Base-by-base conservation (phyloP, 2,113 vertebrate species). In the Corythoichthys intestinalis region DNA sequence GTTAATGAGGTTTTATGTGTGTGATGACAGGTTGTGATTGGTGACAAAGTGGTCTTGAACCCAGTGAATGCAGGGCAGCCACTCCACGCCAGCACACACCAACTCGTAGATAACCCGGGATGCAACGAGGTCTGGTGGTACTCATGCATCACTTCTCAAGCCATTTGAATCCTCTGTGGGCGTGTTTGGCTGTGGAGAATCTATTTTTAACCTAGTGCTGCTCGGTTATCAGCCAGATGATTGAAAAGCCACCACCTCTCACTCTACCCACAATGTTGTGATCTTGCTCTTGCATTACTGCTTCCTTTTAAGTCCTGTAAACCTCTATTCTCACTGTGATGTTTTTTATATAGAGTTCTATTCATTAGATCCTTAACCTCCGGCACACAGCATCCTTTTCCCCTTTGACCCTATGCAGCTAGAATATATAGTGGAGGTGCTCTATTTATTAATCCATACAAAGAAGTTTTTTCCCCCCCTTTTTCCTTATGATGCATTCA, bases 41-140 rank as follows among this genome's bases (percentile, higher is more conserved):
- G 97, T 13, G 97, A 99, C 88, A 99, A 99, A 81, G 97, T 99
- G 20, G 97, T 99, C 14, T 90, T 99, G 82, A 99, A 99, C 82
- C 97, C 97, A 0, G 97, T 98, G 76, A 99, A 98, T 0, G 97
- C 97, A 1, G 97, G 96, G 28, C 97, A 99, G 84, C 97, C 97
- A 0, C 94, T 99, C 8, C 97, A 99, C 0, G 97, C 97, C 75
- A 99, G 97, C 74, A 94, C 94, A 69, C 96, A 98, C 72, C 96
- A 98, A 81, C 93, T 99, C 1, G 93, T 98, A 0, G 97, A 99
- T 76, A 99, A 99, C 76, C 97, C 96, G 0, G 97, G 97, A 48
- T 99, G 97, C 90, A 99, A 98, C 3, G 97, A 99, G 94, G 97
- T 98, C 75, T 83, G 92, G 11, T 15, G 52, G 34, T 58, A 28